A percentile compares a stretch with the other conserved stretches of the same genome.
Evolutionary conservation across 2,113 vertebrate species (phyloP).

Genomic region (Perccottus glenii): DNA sequence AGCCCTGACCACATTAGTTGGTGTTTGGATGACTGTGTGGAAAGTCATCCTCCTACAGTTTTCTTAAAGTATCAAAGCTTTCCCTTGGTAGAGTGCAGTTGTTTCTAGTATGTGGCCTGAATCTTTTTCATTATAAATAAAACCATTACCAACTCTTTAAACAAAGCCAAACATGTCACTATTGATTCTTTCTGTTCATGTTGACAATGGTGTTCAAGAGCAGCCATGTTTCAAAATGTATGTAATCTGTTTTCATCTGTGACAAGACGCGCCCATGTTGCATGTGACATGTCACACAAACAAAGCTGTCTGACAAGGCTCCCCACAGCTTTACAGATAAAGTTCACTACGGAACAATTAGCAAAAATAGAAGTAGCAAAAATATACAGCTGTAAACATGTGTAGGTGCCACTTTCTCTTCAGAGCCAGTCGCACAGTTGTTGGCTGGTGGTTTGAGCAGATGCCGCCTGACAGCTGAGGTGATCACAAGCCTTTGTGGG

Average conservation of each 20-base stretch:
- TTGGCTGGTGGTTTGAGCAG: conserved; percentile 75
- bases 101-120: conserved; percentile 21
- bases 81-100: conserved; percentile 15
- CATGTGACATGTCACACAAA: conserved; percentile 28
- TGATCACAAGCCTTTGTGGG: conserved; percentile 75
- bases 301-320: conserved; percentile 45
- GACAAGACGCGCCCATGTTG: conserved; percentile 9
- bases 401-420: conserved; percentile 65
- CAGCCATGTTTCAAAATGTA: conserved; percentile 9
- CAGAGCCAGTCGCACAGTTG: conserved; percentile 66
- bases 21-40: conserved; percentile 18
- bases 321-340: conserved; percentile 44
- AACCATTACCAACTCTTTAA: neutral
- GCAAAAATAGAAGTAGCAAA: conserved; percentile 50
- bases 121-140: conserved; percentile 10
- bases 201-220: conserved; percentile 20
- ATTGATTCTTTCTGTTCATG: conserved; percentile 17
- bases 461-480: conserved; percentile 78
- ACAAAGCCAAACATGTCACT: conserved; percentile 14
- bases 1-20: conserved; percentile 31
- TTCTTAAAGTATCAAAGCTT: conserved; percentile 31
- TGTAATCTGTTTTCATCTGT: conserved; percentile 28
- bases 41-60: conserved; percentile 17
- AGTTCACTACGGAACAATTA: conserved; percentile 41
- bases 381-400: conserved; percentile 52